A percentile compares a stretch with the other conserved stretches of the same genome.
Evolutionary conservation across 1,140 invertebrate species (phyloP).

Genomic region (Lutraria rhynchaena): DNA sequence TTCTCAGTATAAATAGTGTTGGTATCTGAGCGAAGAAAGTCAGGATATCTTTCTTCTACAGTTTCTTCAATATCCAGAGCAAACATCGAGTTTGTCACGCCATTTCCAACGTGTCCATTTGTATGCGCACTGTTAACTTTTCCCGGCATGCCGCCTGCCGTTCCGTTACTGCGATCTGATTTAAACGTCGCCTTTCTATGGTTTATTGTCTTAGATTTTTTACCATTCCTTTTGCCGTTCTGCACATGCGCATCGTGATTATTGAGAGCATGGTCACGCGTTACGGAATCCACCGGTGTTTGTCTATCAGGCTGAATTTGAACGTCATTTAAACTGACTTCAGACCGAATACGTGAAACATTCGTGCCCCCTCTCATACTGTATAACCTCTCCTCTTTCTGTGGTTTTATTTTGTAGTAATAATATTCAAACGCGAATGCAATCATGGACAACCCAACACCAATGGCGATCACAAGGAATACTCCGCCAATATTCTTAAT

Average conservation of each 20-base stretch:
- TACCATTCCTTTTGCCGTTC: not conserved
- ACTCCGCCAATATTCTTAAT: slow-evolving; percentile 98
- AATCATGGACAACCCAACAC: slow-evolving; percentile 86
- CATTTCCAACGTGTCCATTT: slow-evolving; percentile 36
- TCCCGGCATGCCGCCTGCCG: no score
- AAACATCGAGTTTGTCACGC: slow-evolving; percentile 14
- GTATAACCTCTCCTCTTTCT: slow-evolving; percentile 18
- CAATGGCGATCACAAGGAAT: slow-evolving; percentile 87
- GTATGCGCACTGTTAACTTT: no score
- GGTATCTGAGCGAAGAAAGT: slow-evolving; percentile 30
- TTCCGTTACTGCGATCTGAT: not conserved
- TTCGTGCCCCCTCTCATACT: slow-evolving; percentile 7
- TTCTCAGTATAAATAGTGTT: slow-evolving; percentile 42
- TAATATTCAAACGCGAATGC: slow-evolving; percentile 97
- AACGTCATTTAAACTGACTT: slow-evolving; percentile 18
- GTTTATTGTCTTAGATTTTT: not conserved
- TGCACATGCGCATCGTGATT: not conserved
- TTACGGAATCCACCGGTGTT: no score
- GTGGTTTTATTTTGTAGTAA: slow-evolving; percentile 76
- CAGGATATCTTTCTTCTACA: slow-evolving; percentile 18
- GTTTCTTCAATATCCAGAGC: slow-evolving; percentile 17
- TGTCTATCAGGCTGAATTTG: not conserved
- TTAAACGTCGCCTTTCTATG: not conserved
- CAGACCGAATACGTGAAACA: not conserved
- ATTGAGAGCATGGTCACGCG: no score